These are phyloP conservation scores for Megalonaias nervosa DNA, from an alignment of 1,140 invertebrate species.

Conservation along the genomic window DNA sequence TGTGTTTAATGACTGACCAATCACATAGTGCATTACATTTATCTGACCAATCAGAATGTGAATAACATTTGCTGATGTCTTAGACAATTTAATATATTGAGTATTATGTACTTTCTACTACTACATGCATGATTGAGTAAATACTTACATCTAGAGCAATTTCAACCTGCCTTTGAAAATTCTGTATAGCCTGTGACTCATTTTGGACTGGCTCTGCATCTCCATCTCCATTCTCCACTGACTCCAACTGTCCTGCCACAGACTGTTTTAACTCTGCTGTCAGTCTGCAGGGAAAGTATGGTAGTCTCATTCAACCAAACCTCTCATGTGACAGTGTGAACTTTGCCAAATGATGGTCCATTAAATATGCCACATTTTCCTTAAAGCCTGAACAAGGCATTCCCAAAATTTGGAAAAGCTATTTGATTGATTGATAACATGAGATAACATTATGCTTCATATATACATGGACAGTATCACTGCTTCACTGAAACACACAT, in stretches of 20 bases:
- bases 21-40: no score
- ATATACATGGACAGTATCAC: no score
- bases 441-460: no score
- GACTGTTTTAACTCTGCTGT: slow-evolving; percentile 32
- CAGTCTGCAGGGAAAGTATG: slow-evolving; percentile 1
- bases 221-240: slow-evolving; percentile 1
- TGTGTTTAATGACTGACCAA: no score
- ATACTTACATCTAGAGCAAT: slow-evolving; percentile 40
- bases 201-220: slow-evolving; percentile 26
- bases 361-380: slow-evolving; percentile 22
- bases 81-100: no score
- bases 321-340: slow-evolving; percentile 12
- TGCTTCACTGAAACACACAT: no score
- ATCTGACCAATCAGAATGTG: no score
- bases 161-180: slow-evolving; percentile 45
- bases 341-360: neutral
- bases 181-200: slow-evolving; percentile 45
- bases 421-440: no score
- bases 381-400: neutral
- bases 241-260: slow-evolving; percentile 34
- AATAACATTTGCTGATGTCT: no score
- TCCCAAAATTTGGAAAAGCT: no score
- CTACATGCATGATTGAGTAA: no score
- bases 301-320: neutral
- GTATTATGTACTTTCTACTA: no score